Evolutionary conservation across 2,888 invertebrate species (phyloP), one percentile per base, ranked within the genome.

Genomic region (Hemithea aestivaria): DNA sequence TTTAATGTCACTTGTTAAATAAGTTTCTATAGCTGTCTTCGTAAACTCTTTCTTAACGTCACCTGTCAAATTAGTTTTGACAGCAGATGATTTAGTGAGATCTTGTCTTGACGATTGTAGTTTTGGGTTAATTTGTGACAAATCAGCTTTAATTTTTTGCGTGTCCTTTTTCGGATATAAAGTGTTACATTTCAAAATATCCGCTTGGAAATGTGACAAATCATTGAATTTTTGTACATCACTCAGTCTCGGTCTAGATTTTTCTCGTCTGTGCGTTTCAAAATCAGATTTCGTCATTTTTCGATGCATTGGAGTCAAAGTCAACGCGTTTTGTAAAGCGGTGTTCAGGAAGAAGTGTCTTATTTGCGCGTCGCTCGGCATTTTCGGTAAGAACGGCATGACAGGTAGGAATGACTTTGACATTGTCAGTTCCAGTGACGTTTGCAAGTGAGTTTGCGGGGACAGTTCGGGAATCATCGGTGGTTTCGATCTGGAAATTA

Each of bases 261-360:
- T 7, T 12, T 29, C 37, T 32, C 4, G 33, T 20, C 23, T 29
- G 22, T 27, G 20, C 6, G 23, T 30, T 5, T 31, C 27, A 6
- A 21, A 21, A 27, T 44, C 32, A 2, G 35, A 28, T 31, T 28
- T 32, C 58, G 56, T 11, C 28, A 31, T 38, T 26, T 26, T 37
- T 5, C 58, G 62, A 7, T 67, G 59, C 9, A 77, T 35, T 27
- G 77, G 75, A 33, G 54, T 69, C 1, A 81, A 25, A 0, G 75
- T 62, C 5, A 83, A 35, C 0, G 72, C 81, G 40, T 70, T 81
- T 22, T 83, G 85, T 11, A 85, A 39, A 0, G 83, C 84, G 0
- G 81, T 79, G 52, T 73, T 83, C 1, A 83, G 59, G 0, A 83
- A 57, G 21, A 80, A 83, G 39, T 69, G 73, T 33, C 83, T 83